Base-by-base conservation (phyloP, 1,140 invertebrate genomes). In the Diachasma alloeum region DNA sequence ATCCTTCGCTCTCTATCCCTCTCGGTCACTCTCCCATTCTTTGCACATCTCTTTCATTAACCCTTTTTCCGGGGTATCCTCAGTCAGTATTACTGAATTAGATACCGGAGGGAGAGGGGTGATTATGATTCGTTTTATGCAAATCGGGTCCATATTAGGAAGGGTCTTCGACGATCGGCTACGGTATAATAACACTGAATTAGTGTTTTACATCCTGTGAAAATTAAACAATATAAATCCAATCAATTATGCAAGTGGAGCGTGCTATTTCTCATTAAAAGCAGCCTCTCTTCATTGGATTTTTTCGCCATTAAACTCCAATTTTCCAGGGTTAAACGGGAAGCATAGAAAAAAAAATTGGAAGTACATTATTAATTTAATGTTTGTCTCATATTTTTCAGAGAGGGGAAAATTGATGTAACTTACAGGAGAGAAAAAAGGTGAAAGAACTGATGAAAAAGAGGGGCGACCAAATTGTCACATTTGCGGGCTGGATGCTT, bases 41-140 rank as follows among this genome's bases (percentile, higher is more conserved):
- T 0, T 36, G 53, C 72, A 53, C 37, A 66, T 39, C 37, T 42
- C 10, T 69, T 56, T 75, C n/a, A 72, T 67, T 24, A 17, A 42
- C 26, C 17, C 48, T 59, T 48, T 63, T 22, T 8, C 26, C 3
- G n/a, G 68, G 42, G 39, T 63, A 56, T 56, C 48, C 24, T 63
- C 59, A 63, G 59, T 24, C 19, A 31, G 9, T 63, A 63, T 63
- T 63, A 63, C 19, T 26, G 59, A 26, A 31, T 24, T 63, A 63
- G 59, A 63, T 63, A 26, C 24, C 4, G 24, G 53, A 56, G 74
- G 44, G 24, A 59, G 31, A 59, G 66, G 26, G 36, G 39, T 63
- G 68, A 69, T 76, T 63, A 63, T 56, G 74, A 76, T 76, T 76
- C 74, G 74, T 71, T 76, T 76, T 76, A 76, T 70, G 74, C 74